phyloP scores from a whole-genome alignment of 2,888 invertebrate species.

The Agonopterix arenella region DNA sequence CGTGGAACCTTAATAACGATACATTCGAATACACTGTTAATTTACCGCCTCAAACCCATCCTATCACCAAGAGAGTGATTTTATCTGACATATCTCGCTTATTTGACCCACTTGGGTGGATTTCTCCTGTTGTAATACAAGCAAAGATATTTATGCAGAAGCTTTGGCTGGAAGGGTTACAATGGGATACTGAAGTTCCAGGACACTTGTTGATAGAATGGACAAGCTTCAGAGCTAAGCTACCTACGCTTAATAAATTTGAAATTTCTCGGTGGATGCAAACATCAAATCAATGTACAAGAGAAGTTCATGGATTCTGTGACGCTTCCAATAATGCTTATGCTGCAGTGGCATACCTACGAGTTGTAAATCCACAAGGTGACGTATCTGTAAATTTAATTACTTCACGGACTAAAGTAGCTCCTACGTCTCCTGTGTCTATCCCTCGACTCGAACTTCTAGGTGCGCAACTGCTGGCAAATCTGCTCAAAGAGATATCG shows the following conservation, averaged over 20 bases:
- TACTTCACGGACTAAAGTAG: conserved; percentile 1
- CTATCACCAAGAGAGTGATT: conserved; percentile 16
- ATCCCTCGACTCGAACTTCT: conserved; percentile 11
- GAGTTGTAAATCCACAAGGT: conserved; percentile 4
- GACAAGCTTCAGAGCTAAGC: neutral
- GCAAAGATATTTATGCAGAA: conserved; percentile 17
- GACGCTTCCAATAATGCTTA: conserved; percentile 11
- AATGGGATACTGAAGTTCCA: conserved; percentile 18
- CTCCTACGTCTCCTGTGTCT: conserved; percentile 4
- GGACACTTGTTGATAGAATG: neutral
- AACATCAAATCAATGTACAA: neutral
- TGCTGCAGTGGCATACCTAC: conserved; percentile 7
- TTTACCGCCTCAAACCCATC: conserved; percentile 3
- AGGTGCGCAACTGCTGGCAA: conserved; percentile 8
- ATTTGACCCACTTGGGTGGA: conserved; percentile 19
- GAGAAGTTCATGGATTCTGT: conserved; percentile 8
- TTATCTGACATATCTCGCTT: conserved; percentile 13
- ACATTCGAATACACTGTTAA: conserved; percentile 14
- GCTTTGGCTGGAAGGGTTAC: conserved; percentile 15
- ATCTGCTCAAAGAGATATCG: conserved; percentile 7
- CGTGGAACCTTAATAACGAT: conserved; percentile 15
- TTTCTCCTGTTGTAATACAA: conserved; percentile 12
- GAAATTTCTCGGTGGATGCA: conserved; percentile 8
- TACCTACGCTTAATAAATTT: neutral
- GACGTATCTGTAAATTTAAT: conserved; percentile 3